Conservation (phyloP, 2,888 invertebrate genomes). For the Antheraea assamensis region DNA sequence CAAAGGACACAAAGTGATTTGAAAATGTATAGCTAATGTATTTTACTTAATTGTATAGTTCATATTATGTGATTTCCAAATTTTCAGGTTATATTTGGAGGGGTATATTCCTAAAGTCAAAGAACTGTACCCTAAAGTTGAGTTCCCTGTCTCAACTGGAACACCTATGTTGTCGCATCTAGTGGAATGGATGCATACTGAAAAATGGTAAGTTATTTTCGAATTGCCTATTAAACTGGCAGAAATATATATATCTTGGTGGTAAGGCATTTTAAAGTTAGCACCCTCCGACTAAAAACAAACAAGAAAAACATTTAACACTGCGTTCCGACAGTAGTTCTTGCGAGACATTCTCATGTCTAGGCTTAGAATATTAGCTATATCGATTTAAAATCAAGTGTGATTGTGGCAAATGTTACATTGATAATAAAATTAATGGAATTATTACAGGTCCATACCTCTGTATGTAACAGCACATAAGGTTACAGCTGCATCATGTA, state of each 20-base stretch:
- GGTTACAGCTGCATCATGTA: conserved; percentile 45
- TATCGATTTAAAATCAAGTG: not conserved
- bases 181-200: conserved; percentile 91
- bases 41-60: not conserved
- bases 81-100: conserved; percentile 85
- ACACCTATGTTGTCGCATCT: conserved; percentile 91
- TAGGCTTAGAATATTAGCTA: too few relatives aligned
- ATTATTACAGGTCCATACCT: conserved; percentile 45
- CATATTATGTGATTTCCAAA: not conserved
- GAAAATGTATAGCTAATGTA: not conserved
- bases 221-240: not conserved
- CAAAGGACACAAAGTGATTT: too few relatives aligned
- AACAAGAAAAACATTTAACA: too few relatives aligned
- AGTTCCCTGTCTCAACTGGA: conserved; percentile 91
- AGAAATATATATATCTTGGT: too few relatives aligned
- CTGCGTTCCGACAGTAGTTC: too few relatives aligned
- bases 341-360: too few relatives aligned
- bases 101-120: conserved; percentile 88
- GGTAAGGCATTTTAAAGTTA: too few relatives aligned
- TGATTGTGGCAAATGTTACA: not conserved
- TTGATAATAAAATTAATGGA: not conserved
- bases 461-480: conserved; percentile 40
- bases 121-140: conserved; percentile 86
- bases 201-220: conserved; percentile 78
- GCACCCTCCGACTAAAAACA: too few relatives aligned